phyloP scores from a whole-genome alignment of 2,797 vertebrate species.

The Pantherophis vulpinus region DNA sequence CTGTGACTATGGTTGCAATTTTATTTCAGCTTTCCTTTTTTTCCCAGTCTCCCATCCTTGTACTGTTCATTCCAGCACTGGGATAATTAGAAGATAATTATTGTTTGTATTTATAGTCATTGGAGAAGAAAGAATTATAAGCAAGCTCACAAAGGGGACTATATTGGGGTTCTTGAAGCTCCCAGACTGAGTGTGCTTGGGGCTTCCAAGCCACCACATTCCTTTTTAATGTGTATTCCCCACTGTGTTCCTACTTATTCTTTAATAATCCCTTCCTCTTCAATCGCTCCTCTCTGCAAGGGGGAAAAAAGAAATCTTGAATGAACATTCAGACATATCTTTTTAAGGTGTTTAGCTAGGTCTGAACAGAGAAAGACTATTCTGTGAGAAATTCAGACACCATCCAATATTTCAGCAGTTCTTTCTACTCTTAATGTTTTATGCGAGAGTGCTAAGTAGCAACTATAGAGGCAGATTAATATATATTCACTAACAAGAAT shows the following conservation, averaged over 20 bases:
- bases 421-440: not conserved
- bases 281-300: not conserved
- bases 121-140: not conserved
- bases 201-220: not conserved
- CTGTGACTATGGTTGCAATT: not conserved
- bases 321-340: conserved; percentile 39
- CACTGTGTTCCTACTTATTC: not conserved
- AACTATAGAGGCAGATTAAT: conserved; percentile 17
- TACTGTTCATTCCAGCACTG: not conserved
- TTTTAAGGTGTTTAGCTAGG: conserved; percentile 4
- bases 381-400: conserved; percentile 31
- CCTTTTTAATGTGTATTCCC: not conserved
- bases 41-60: not conserved
- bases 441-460: not conserved
- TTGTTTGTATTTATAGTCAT: not conserved
- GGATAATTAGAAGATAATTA: not conserved
- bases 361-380: conserved; percentile 31
- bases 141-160: not conserved
- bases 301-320: conserved; percentile 36
- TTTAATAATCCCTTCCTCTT: not conserved
- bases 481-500: conserved; percentile 15
- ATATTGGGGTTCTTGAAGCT: not conserved
- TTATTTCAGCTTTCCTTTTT: not conserved
- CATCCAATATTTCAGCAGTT: conserved; percentile 28
- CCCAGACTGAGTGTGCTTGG: not conserved